Evolutionary conservation across 1,140 invertebrate genomes (phyloP).

Genomic region (Vollenhovia emeryi): DNA sequence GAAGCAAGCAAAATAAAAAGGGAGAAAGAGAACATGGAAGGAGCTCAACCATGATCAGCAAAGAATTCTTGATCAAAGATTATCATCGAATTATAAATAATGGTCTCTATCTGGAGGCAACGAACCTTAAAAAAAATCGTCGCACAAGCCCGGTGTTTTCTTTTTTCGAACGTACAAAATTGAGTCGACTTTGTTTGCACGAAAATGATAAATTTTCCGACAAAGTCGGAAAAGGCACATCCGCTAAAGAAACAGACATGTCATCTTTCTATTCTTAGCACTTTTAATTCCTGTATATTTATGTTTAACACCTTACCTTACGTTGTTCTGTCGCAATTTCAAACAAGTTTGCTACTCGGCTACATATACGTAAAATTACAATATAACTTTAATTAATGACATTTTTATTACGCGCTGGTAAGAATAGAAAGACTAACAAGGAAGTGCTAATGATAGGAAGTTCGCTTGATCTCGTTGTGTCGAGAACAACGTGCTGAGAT

Average conservation of each 20-base stretch:
- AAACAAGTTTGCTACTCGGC: not conserved
- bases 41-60: not conserved
- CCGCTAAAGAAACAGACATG: not conserved
- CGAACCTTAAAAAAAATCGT: not conserved
- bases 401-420: not conserved
- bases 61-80: slow-evolving; percentile 7
- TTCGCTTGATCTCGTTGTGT: not conserved
- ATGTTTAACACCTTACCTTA: not conserved
- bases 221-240: not conserved
- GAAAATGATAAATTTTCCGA: no score
- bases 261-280: not conserved
- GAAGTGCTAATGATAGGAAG: not conserved
- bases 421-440: not conserved
- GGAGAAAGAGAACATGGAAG: not conserved
- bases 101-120: slow-evolving; percentile 8
- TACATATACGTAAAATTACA: not conserved
- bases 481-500: not conserved
- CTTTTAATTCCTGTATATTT: not conserved
- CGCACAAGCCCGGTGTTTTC: not conserved
- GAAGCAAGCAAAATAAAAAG: not conserved
- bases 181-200: no score
- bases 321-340: not conserved
- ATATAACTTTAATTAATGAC: not conserved
- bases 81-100: slow-evolving; percentile 25
- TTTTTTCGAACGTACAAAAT: not conserved